These are phyloP conservation scores for Odontamblyopus lacepedii DNA, from an alignment of 2,797 vertebrate species.

Conservation along the genomic window DNA sequence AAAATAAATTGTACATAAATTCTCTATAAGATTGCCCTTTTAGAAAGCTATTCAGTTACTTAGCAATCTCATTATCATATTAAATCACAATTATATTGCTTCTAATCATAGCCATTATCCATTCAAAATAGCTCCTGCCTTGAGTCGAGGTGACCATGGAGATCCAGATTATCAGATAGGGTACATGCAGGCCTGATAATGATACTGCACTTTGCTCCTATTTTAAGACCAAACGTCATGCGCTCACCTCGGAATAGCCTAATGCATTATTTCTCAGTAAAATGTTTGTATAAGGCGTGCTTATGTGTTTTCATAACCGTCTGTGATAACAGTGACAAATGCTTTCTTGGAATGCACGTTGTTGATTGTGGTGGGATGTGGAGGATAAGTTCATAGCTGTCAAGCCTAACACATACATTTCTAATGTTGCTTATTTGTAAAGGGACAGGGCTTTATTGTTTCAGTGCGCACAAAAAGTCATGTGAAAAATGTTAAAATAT, in stretches of 20 bases:
- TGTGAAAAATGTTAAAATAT: no score
- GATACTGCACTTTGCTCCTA: conserved; percentile 19
- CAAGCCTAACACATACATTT: no score
- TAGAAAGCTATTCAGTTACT: no score
- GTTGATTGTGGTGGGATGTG: no score
- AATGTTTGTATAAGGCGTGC: neutral
- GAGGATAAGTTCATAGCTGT: no score
- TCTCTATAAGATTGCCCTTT: no score
- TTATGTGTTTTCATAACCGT: neutral
- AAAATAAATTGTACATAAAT: no score
- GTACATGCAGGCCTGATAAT: conserved; percentile 13
- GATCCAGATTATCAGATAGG: neutral
- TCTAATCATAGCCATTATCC: neutral
- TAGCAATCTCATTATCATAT: neutral
- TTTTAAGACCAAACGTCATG: neutral
- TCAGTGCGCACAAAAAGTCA: no score
- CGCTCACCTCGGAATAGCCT: neutral
- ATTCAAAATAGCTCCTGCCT: neutral
- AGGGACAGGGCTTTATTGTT: no score
- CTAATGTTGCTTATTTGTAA: no score
- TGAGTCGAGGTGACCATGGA: neutral
- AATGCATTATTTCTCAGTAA: neutral
- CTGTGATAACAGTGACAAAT: neutral
- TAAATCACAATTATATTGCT: neutral
- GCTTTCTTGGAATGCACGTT: no score